Percentiles rank a stretch among this genome's conserved stretches.
Conservation (phyloP, 2,888 invertebrate species). For the Calameuta idolon region DNA sequence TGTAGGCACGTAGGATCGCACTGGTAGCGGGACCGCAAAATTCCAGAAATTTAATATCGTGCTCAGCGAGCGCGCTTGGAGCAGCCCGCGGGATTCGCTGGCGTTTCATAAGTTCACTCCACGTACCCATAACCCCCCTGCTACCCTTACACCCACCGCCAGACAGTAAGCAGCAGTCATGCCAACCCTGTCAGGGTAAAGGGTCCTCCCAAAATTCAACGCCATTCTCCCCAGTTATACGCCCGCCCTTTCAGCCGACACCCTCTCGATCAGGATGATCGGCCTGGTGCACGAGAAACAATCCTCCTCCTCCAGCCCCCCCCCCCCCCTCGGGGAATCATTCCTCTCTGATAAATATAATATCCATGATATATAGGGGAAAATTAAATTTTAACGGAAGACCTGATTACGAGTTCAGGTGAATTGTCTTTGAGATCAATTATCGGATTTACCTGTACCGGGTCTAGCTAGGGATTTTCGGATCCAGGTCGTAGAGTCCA, state of each 20-base stretch:
- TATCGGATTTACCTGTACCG: neutral
- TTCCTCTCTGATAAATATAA: neutral
- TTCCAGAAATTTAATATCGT: slow-evolving; percentile 72
- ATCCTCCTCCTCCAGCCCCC: neutral
- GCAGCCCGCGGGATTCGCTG: slow-evolving; percentile 27
- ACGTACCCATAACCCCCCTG: slow-evolving; percentile 42
- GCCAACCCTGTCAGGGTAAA: neutral
- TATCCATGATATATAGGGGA: neutral
- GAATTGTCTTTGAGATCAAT: neutral
- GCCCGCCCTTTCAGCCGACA: neutral
- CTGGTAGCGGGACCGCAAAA: slow-evolving; percentile 66
- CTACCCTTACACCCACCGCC: slow-evolving; percentile 4
- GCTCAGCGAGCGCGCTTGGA: slow-evolving; percentile 35
- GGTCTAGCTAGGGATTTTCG: neutral
- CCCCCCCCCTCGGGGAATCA: neutral
- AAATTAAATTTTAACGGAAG: neutral
- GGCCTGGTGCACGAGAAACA: neutral
- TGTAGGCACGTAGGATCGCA: slow-evolving; percentile 35
- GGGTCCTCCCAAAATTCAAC: slow-evolving; percentile 44
- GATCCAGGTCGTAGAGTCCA: neutral
- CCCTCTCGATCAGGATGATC: neutral
- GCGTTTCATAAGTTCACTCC: slow-evolving; percentile 61
- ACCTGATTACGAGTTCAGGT: neutral
- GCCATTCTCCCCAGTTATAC: neutral
- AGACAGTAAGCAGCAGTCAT: neutral